A percentile compares a stretch with the other conserved stretches of the same genome.
Evolutionary conservation across 2,797 vertebrate genomes (phyloP).

Genomic region (Semaprochilodus insignis): DNA sequence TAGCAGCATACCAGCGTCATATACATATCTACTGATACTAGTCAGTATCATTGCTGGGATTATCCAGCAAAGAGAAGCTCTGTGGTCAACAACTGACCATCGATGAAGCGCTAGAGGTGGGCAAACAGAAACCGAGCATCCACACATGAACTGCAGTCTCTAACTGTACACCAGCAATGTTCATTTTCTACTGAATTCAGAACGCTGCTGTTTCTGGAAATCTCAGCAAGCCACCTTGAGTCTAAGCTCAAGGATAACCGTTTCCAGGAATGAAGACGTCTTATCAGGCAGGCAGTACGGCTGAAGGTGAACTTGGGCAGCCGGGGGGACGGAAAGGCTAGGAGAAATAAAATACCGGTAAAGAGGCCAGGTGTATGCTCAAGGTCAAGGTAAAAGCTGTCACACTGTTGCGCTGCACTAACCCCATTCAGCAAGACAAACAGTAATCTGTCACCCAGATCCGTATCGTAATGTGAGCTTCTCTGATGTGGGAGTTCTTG

Average conservation of each 20-base stretch:
- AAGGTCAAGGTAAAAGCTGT: constrained; percentile 4
- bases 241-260: not conserved
- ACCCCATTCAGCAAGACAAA: not conserved
- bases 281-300: not conserved
- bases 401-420: not conserved
- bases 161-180: not conserved
- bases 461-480: not conserved
- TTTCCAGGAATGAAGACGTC: not conserved
- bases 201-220: not conserved
- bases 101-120: too few relatives aligned
- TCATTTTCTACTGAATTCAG: not conserved
- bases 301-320: not conserved
- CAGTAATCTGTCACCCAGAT: not conserved
- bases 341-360: not conserved
- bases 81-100: too few relatives aligned
- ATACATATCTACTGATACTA: too few relatives aligned
- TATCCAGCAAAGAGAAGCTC: too few relatives aligned
- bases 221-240: constrained; percentile 3
- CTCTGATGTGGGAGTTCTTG: not conserved
- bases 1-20: too few relatives aligned
- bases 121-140: too few relatives aligned
- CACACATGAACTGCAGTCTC: not conserved
- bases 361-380: not conserved
- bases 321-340: not conserved
- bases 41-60: too few relatives aligned